Base-by-base conservation (phyloP, 2,797 vertebrate genomes). In the Gymnoscopelus microlampas region DNA sequence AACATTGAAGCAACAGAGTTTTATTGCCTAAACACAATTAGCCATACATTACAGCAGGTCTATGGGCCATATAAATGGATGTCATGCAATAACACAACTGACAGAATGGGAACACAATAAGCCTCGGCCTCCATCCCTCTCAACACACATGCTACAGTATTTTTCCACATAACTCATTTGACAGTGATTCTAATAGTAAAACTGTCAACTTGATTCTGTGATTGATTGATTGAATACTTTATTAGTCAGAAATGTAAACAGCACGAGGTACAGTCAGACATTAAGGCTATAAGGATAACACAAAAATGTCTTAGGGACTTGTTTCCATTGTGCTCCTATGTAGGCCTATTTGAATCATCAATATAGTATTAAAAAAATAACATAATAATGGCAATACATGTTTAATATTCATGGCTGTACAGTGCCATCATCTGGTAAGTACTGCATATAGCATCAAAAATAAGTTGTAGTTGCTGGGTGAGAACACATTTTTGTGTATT, bases 31-130 rank as follows among this genome's bases (percentile, higher is more conserved):
- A 87, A 88, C 78, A 79, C 76, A 89, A 87, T 92, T 87, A 87
- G 71, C 79, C 68, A 67, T 83, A 87, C 85, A 87, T 83, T 87
- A 79, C 50, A 76, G 50, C 13, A 44, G 66, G 77, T 80, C 76
- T 83, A 84, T 86, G 82, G 74, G 65, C 63, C 84, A 84, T 88
- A 77, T 84, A 87, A 88, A 88, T 87, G 76, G 83, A 81, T 76
- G 71, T 10, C 78, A 39, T 55, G 80, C 66, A 78, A 82, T 70
- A 84, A 79, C 61, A 84, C 85, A 77, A 68, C 80, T 80, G 83
- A 88, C 90, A 79, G 65, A 84, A 87, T 65, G 72, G 67, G 72
- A 75, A 74, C 74, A 61, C 64, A 60, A 63, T 76, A 77, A 78
- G 59, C 8, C 55, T 19, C 19, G 19, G 19, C 19, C 19, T 3